Percentiles rank a stretch among this genome's conserved stretches.
Evolutionary conservation across 2,888 invertebrate genomes (phyloP).

Genomic region (Netelia fuscicornis): DNA sequence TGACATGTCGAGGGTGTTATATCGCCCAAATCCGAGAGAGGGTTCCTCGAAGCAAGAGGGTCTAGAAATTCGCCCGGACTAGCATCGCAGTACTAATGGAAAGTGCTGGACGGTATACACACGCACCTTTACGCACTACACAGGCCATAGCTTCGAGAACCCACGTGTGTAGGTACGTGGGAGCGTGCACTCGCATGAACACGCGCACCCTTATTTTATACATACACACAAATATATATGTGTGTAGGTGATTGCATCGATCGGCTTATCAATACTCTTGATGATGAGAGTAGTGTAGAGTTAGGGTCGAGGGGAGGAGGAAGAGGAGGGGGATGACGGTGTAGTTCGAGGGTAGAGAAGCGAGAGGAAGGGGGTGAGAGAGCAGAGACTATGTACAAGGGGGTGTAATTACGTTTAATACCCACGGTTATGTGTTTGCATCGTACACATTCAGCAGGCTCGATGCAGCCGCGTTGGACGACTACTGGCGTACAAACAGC

Average conservation of each 20-base stretch:
- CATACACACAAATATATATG: conserved; percentile 33
- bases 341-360: conserved; percentile 14
- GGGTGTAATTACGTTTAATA: conserved; percentile 83
- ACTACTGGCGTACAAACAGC: conserved; percentile 28
- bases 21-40: conserved; percentile 9
- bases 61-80: conserved; percentile 18
- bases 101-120: conserved; percentile 76
- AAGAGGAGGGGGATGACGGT: conserved; percentile 34
- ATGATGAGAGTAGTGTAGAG: conserved; percentile 39
- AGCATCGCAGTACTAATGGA: conserved; percentile 79
- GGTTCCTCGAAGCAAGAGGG: conserved; percentile 33
- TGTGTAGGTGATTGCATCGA: conserved; percentile 71
- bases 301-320: conserved; percentile 31
- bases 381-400: conserved; percentile 74
- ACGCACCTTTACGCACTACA: conserved; percentile 61
- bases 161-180: not conserved
- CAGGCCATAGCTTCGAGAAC: conserved; percentile 47
- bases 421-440: conserved; percentile 82
- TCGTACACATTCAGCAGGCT: conserved; percentile 76
- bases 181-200: not conserved
- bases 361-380: not conserved
- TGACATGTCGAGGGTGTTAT: not conserved
- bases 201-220: conserved; percentile 10
- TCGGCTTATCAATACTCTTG: conserved; percentile 79
- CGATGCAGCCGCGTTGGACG: conserved; percentile 39